Percentiles rank a stretch among this genome's conserved stretches.
phyloP scores from a whole-genome alignment of 2,797 vertebrate species.

The Semaprochilodus insignis region DNA sequence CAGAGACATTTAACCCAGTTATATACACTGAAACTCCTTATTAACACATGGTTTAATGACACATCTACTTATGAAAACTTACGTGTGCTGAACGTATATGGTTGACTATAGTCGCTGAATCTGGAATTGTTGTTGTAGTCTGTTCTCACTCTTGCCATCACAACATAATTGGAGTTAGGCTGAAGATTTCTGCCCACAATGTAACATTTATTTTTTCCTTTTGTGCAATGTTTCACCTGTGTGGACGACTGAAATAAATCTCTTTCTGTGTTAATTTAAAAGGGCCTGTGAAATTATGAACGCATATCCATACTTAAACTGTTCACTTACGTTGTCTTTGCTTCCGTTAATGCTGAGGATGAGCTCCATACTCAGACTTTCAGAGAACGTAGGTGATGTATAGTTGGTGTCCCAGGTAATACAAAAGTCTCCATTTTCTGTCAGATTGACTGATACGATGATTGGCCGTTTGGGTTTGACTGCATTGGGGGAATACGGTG shows the following conservation, averaged over 20 bases:
- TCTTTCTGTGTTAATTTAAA: background rate
- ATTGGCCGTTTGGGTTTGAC: constrained; percentile 65
- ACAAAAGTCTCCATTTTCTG: constrained; percentile 38
- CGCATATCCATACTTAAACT: background rate
- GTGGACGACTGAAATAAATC: background rate
- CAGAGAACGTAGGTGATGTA: rapidly evolving
- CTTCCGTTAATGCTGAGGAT: constrained; percentile 47
- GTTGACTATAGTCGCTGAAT: constrained; percentile 57
- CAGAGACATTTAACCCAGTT: constrained; percentile 1
- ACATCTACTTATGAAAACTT: constrained; percentile 29
- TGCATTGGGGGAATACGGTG: constrained; percentile 34
- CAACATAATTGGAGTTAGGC: constrained; percentile 42
- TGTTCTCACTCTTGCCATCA: constrained; percentile 48
- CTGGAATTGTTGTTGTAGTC: background rate
- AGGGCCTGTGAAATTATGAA: background rate
- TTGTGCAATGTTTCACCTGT: background rate
- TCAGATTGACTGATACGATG: constrained; percentile 33
- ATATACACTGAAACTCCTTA: background rate
- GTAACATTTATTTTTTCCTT: background rate
- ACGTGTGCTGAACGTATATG: constrained; percentile 48
- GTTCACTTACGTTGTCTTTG: constrained; percentile 45
- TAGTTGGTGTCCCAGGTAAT: constrained; percentile 57
- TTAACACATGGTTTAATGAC: background rate
- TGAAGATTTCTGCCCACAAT: constrained; percentile 42
- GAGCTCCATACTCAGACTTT: constrained; percentile 25